Conservation (phyloP, 2,797 vertebrate genomes). For the Phoeniculus purpureus region DNA sequence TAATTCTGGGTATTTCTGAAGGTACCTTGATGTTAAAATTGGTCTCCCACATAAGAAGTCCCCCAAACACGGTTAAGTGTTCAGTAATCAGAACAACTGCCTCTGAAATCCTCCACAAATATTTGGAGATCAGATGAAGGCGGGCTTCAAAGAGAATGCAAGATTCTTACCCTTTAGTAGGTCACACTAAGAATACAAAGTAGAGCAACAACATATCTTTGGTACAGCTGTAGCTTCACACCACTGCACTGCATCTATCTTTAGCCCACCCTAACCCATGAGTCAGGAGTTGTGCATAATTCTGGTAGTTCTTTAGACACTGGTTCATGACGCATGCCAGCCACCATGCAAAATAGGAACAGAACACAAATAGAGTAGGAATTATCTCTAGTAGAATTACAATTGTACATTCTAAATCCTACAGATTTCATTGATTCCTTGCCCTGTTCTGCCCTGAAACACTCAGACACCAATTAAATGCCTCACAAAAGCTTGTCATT, state of each 20-base stretch:
- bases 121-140: conserved; percentile 43
- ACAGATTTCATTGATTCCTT: not conserved
- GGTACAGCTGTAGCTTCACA: conserved; percentile 44
- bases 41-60: not conserved
- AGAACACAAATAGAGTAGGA: not conserved
- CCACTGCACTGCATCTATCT: conserved; percentile 34
- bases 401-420: not conserved
- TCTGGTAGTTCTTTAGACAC: conserved; percentile 17
- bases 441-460: not conserved
- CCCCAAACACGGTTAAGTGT: not conserved
- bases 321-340: not conserved
- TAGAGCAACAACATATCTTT: conserved; percentile 14
- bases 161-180: conserved; percentile 28
- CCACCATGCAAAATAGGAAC: not conserved
- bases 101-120: conserved; percentile 38
- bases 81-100: conserved; percentile 25
- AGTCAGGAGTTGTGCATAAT: conserved; percentile 27
- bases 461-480: not conserved
- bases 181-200: conserved; percentile 29
- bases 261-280: conserved; percentile 23
- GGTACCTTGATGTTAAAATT: not conserved
- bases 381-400: not conserved
- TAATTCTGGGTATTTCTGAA: not conserved
- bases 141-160: conserved; percentile 42
- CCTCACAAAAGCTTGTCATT: not conserved